Base-by-base conservation (phyloP, 2,888 invertebrate species). In the Heliconius erato region DNA sequence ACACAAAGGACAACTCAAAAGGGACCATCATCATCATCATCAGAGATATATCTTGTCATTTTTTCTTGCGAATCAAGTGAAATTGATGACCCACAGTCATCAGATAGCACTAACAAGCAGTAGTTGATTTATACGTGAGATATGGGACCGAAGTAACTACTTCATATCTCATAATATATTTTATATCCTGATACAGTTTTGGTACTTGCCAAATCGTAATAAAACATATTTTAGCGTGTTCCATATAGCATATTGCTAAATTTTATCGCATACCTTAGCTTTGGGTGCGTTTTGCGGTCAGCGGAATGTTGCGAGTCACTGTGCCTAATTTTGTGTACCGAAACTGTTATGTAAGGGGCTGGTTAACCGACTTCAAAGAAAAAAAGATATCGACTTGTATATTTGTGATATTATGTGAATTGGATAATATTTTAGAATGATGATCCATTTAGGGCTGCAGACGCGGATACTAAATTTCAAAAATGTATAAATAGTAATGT, bases 21-120 rank as follows among this genome's bases (percentile, higher is more conserved):
- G 82, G 78, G 79, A 79, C 26, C 85, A 81, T 85, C 86, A 84
- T 87, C 85, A 85, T 79, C 80, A 79, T 79, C 44, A 44, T 26
- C 63, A 63, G 7, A 84, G 84, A 86, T 85, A 77, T 85, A 87
- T 86, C 88, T 86, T 82, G 68, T 78, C 78, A 78, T 78, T 78
- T 78, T 78, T 78, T 78, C 86, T 88, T 86, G 90, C 91, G 88
- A 91, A 92, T 92, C 91, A 90, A 89, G 90, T 91, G 87, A 90
- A 92, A 92, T 92, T 93, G 93, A 93, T 93, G 92, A 91, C 90
- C 91, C 87, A 69, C 87, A 86, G 90, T 86, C 91, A 93, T 93
- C 93, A 86, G 93, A 94, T 93, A 93, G 81, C 87, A 87, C 92
- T 94, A 94, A 94, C 94, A 93, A 94, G 93, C 92, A 86, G 94